phyloP scores from a whole-genome alignment of 2,888 invertebrate genomes.

The Bruchidius siliquastri region DNA sequence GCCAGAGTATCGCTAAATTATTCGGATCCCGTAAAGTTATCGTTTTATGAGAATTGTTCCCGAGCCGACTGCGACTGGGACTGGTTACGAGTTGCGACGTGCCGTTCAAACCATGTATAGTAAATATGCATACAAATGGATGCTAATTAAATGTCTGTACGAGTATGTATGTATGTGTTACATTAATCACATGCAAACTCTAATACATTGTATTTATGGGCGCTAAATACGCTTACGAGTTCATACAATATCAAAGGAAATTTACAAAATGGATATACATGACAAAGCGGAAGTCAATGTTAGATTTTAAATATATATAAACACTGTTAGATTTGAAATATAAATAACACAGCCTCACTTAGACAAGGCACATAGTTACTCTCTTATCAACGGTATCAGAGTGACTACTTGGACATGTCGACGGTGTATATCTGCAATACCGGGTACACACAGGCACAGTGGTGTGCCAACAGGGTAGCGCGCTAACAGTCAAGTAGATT shows the following conservation, averaged over 20 bases:
- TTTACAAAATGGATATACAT: no score
- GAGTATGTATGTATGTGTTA: not conserved
- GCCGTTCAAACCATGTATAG: not conserved
- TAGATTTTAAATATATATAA: no score
- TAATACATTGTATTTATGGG: not conserved
- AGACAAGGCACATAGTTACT: no score
- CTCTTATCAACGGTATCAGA: no score
- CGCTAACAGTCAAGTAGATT: no score
- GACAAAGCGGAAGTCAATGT: no score
- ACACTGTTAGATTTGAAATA: no score
- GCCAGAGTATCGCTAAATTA: not conserved
- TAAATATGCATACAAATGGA: not conserved
- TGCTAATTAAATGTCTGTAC: not conserved
- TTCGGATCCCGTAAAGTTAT: not conserved
- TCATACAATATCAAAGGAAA: not conserved
- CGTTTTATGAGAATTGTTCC: not conserved
- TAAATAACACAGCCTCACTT: no score
- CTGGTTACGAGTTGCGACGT: not conserved
- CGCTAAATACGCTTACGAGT: not conserved
- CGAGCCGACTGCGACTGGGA: not conserved
- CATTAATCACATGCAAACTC: not conserved
- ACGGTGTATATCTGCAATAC: no score
- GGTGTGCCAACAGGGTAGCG: no score
- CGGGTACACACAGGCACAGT: no score
- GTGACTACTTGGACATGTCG: no score